Conservation (phyloP, 2,888 invertebrate genomes). For the Lydus trimaculatus region DNA sequence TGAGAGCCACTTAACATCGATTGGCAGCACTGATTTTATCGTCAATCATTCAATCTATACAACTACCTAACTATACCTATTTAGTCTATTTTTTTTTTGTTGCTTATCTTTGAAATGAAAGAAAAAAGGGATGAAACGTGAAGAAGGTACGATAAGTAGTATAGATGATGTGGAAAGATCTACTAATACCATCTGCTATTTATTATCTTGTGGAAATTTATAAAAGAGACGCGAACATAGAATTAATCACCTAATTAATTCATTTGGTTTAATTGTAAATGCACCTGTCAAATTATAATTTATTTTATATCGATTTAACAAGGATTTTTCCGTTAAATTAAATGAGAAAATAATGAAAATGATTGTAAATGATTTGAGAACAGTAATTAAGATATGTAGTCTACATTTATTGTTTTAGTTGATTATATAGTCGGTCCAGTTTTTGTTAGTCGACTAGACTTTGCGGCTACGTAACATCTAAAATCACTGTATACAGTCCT, state of each 20-base stretch:
- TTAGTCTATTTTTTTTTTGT: background rate
- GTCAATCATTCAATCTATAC: constrained; percentile 17
- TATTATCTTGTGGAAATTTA: background rate
- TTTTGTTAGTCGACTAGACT: too few species aligned
- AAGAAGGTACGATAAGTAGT: background rate
- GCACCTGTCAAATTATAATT: background rate
- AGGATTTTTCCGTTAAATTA: background rate
- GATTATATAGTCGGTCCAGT: too few species aligned
- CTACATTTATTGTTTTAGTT: too few species aligned
- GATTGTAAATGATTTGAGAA: too few species aligned
- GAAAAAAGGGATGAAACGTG: background rate
- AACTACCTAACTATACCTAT: constrained; percentile 5
- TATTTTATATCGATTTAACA: background rate
- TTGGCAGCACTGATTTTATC: constrained; percentile 34
- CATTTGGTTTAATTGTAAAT: background rate
- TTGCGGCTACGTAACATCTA: too few species aligned
- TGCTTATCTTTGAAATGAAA: background rate
- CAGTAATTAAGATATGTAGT: too few species aligned
- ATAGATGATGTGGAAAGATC: background rate
- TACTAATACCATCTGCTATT: background rate
- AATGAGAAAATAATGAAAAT: background rate
- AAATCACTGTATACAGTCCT: too few species aligned
- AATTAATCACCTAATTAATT: background rate
- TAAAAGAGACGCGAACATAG: background rate
- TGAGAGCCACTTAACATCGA: constrained; percentile 31